Base-by-base conservation (phyloP, 2,113 vertebrate species). In the Mohoua ochrocephala region DNA sequence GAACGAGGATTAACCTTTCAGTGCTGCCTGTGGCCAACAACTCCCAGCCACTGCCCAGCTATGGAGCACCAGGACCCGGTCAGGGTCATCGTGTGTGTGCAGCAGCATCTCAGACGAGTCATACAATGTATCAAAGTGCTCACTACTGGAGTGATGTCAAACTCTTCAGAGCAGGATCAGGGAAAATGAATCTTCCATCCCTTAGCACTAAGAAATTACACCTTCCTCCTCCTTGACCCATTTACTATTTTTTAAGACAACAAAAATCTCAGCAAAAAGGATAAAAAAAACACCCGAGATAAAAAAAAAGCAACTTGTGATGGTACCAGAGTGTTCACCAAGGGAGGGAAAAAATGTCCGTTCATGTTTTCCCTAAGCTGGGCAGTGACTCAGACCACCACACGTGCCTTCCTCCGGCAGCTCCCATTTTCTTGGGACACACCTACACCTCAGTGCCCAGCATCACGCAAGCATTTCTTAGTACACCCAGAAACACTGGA, bases 321-420 rank as follows among this genome's bases (percentile, higher is more conserved):
- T 44, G 8, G 16, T 39, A 56, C 19, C 44, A 84, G 13, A 65
- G 27, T 0, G 0, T 26, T 76, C 18, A 42, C 9, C 6, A 33
- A 47, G 3, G 21, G 18, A 35, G 11, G 60, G 23, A 52, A 65
- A 69, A 71, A 33, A 11, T 0, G 7, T 9, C 31, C 22, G 21
- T 68, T 64, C 6, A 0, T 3, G 0, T 56, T 31, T 23, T 60
- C 41, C 60, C 15, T 20, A 4, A 3, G 5, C 39, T 52, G 16
- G 33, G 9, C 33, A 30, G 3, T 6, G 9, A 26, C 71, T 50
- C 10, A 18, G 11, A 28, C 11, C 42, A 8, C 26, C 15, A 4
- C 1, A 12, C 2, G 0, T 2, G 5, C 49, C 30, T 37, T 13
- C 68, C 56, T 1, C 0, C 3, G 9, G 33, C 35, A 26, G 30